Evolutionary conservation across 2,113 vertebrate genomes (phyloP).

Genomic region (Nibea coibor): DNA sequence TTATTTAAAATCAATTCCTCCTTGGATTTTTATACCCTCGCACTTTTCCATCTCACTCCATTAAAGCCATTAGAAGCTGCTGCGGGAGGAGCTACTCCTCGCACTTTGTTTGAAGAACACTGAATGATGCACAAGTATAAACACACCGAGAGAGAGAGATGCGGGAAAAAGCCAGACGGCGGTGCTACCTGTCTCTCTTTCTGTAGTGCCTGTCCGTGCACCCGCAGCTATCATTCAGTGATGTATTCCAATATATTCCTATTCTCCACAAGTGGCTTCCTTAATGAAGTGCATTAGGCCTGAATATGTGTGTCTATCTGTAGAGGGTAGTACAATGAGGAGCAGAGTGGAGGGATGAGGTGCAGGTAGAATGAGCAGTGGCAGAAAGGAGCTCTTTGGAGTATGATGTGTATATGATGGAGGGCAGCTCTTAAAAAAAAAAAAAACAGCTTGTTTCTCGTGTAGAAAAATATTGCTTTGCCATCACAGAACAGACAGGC

Average conservation of each 20-base stretch:
- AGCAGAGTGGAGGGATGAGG: conserved; percentile 15
- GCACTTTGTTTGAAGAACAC: conserved; percentile 35
- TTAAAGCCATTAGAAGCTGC: conserved; percentile 41
- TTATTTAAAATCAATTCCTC: conserved; percentile 41
- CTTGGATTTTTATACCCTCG: background rate
- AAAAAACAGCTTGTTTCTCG: conserved; percentile 41
- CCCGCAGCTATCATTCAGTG: conserved; percentile 9
- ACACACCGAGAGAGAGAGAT: conserved; percentile 28
- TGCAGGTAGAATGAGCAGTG: conserved; percentile 21
- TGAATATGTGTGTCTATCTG: conserved; percentile 28
- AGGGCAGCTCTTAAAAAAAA: conserved; percentile 32
- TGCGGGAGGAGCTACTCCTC: conserved; percentile 1
- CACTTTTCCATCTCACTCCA: conserved; percentile 28
- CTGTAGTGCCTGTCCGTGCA: background rate
- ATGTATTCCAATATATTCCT: conserved; percentile 42
- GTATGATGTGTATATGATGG: conserved; percentile 47
- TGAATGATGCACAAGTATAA: conserved; percentile 41
- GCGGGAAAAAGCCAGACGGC: background rate
- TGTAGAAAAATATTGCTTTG: conserved; percentile 51
- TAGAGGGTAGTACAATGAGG: conserved; percentile 9
- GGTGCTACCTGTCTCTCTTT: conserved; percentile 21
- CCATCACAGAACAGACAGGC: conserved; percentile 41
- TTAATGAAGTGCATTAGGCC: conserved; percentile 65
- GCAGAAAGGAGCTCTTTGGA: conserved; percentile 30
- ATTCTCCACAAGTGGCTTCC: conserved; percentile 38